Evolutionary conservation across 1,140 invertebrate species (phyloP), one percentile per base, ranked within the genome.

Genomic region (Tetragnatha versicolor): DNA sequence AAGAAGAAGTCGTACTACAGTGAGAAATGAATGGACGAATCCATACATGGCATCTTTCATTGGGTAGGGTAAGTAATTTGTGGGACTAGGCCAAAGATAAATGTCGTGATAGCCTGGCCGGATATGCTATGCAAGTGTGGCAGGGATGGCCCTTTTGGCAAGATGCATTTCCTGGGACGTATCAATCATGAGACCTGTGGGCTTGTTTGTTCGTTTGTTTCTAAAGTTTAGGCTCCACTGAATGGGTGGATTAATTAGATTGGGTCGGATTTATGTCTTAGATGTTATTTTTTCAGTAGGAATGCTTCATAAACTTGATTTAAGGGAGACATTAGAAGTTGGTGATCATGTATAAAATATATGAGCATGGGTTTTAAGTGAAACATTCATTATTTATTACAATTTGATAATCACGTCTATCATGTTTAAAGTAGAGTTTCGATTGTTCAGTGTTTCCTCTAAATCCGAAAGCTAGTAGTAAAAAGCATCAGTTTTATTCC

Each of bases 41-140:
- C 29, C 27, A 12, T 47, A 47, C 25, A 66, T 69, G 66, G 47
- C 45, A 51, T 69, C 66, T 69, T 53, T 25, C 39, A 47, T 49
- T 45, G 42, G 45, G 47, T 51, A 31, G n/a, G n/a, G n/a, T n/a
- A n/a, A n/a, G 66, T 35, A 69, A 53, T 53, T 69, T 69, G 45
- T 69, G 45, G 31, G 47, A 69, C 17, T 45, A 51, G 20, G 27
- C 14, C 35, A 3, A 29, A 66, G 25, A 66, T 66, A 29, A 66
- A 66, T 66, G 37, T 66, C 39, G 25, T 42, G 20, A 45, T 39
- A 42, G 37, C 63, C 47, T n/a, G 29, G 12, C 55, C 17, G 55
- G 55, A 58, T 31, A 58, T 58, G 27, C n/a, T 58, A 33, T 58
- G 53, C 53, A 58, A 10, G 29, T 58, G 6, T n/a, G 55, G 29